Evolutionary conservation across 1,140 invertebrate species (phyloP), one percentile per base, ranked within the genome.

Genomic region (Monochamus saltuarius): DNA sequence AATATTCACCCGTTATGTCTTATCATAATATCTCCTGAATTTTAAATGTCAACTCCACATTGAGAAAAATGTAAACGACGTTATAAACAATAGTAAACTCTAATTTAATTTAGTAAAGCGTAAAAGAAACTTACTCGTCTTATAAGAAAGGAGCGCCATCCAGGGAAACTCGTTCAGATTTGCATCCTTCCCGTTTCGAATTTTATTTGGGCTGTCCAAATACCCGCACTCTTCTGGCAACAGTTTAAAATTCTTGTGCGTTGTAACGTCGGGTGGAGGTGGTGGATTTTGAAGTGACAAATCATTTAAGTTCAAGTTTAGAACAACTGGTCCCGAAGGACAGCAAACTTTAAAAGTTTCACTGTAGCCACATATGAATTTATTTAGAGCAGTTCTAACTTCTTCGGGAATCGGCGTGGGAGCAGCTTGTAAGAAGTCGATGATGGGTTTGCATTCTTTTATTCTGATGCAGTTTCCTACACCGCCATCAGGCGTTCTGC

Each of bases 71-170:
- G n/a, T n/a, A n/a, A n/a, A n/a, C n/a, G n/a, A n/a, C n/a, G n/a
- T n/a, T n/a, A 6, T 29, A 29, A 29, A 29, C 6, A 29, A 3
- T 2, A 29, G 6, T 6, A 29, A 29, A 29, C 22, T 29, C 6
- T 29, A 3, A 29, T 29, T 2, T 3, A 29, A 29, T 29, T 29
- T 29, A 6, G 6, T 3, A 29, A 29, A 29, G 22, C 2, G 6
- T 2, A 29, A 29, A 6, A 2, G 6, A 43, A 37, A 29, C 65
- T 58, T 74, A 81, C 80, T 66, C 56, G 73, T 78, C 16, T 78
- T 62, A 51, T 87, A 86, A 0, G 78, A 75, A 7, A 88, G 65
- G 0, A 87, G 71, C 0, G 82, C 84, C 85, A 87, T 87, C 86
- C 86, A 88, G 0, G 86, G 85, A 70, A 82, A 85, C 59, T 87